These are phyloP conservation scores for Candidula unifasciata DNA, from an alignment of 2,888 invertebrate genomes.

Conservation along the genomic window DNA sequence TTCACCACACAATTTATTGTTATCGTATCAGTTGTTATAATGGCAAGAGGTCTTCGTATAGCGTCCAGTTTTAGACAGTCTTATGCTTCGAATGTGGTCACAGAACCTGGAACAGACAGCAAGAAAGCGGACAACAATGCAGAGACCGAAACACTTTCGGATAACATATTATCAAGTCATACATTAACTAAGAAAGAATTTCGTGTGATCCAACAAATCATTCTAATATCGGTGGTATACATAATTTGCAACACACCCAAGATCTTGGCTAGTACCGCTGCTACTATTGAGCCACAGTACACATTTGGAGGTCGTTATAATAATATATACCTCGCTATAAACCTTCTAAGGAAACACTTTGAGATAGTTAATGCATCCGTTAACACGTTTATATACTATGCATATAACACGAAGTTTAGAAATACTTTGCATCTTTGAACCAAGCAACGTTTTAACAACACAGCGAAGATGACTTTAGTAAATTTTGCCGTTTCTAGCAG, in stretches of 20 bases:
- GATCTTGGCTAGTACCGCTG: not conserved
- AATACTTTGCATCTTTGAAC: not conserved
- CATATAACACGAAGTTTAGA: conserved; percentile 24
- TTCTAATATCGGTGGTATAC: not conserved
- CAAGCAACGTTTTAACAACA: too few species aligned
- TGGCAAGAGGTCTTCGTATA: conserved; percentile 4
- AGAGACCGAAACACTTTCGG: not conserved
- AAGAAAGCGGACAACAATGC: too few species aligned
- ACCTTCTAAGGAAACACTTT: not conserved
- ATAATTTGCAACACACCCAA: not conserved
- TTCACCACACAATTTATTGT: not conserved
- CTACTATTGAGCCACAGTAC: not conserved
- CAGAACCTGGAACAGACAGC: too few species aligned
- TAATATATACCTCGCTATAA: not conserved
- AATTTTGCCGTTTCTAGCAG: too few species aligned
- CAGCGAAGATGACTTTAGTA: too few species aligned
- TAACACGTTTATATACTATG: conserved; percentile 21
- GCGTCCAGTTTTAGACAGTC: not conserved
- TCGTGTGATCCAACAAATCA: not conserved
- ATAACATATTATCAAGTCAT: too few species aligned
- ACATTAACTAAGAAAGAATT: not conserved
- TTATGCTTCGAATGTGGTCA: not conserved
- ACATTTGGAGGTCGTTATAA: not conserved
- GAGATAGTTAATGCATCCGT: not conserved
- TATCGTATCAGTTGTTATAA: conserved; percentile 19